These are phyloP conservation scores for Oscheius sp. DNA, from an alignment of 2,888 invertebrate species.

Conservation along the genomic window DNA sequence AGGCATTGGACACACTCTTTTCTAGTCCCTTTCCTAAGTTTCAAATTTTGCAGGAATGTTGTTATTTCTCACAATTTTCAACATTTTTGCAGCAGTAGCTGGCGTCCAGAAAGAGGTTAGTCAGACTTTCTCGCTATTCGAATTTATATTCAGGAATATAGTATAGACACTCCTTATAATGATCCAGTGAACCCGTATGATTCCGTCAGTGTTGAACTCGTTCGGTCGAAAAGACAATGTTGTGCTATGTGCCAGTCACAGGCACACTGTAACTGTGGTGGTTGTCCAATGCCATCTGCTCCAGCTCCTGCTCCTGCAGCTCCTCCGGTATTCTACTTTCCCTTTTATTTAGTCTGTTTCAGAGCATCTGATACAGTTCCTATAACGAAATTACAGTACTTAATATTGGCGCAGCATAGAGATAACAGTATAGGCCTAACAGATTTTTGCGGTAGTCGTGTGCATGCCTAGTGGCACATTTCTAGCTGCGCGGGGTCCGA, in stretches of 20 bases:
- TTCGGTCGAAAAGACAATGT: conserved; percentile 58
- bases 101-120: conserved; percentile 24
- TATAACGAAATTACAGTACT: too few relatives aligned
- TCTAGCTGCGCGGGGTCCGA: too few relatives aligned
- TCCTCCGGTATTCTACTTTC: conserved; percentile 1
- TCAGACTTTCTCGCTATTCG: background rate
- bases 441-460: too few relatives aligned
- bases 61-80: conserved; percentile 21
- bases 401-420: too few relatives aligned
- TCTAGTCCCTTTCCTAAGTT: too few relatives aligned
- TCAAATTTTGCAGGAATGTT: conserved; percentile 16
- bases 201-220: conserved; percentile 3
- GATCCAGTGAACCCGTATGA: conserved; percentile 14
- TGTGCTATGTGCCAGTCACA: conserved; percentile 56
- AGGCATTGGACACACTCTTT: background rate
- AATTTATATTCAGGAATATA: background rate
- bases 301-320: conserved; percentile 37
- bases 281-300: conserved; percentile 47
- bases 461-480: too few relatives aligned
- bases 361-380: too few relatives aligned
- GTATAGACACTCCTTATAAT: conserved; percentile 1
- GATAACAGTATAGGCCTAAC: too few relatives aligned
- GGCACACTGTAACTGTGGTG: conserved; percentile 56
- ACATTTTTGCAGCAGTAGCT: conserved; percentile 20
- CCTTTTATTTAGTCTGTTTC: too few relatives aligned